These are phyloP conservation scores for Xenopus laevis DNA, from an alignment of 2,113 vertebrate genomes.

Conservation along the genomic window DNA sequence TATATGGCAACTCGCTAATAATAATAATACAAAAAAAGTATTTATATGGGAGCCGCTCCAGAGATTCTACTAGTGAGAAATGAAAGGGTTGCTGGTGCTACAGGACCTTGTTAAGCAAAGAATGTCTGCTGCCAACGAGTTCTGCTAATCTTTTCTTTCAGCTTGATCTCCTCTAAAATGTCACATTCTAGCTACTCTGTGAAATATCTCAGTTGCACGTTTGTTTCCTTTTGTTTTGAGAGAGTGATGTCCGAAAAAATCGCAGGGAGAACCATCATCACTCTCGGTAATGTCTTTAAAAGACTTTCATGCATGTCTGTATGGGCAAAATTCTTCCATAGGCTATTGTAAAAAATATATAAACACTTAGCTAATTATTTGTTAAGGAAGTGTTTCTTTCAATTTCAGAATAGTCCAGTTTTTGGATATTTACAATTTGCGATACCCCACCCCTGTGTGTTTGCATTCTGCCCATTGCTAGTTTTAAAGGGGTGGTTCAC, in stretches of 20 bases:
- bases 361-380: no score
- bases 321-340: no score
- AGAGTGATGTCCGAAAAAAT: not conserved
- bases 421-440: no score
- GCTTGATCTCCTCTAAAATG: constrained; percentile 29
- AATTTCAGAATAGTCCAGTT: no score
- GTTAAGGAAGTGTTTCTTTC: no score
- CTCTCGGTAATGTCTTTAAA: no score
- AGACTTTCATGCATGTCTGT: no score
- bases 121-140: constrained; percentile 12
- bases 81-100: constrained; percentile 15
- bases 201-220: constrained; percentile 8
- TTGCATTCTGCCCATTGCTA: no score
- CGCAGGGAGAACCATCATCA: no score
- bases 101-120: not conserved
- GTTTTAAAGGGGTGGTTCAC: no score
- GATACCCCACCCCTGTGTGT: no score
- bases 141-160: constrained; percentile 15
- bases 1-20: constrained; percentile 21
- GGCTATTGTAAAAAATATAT: no score
- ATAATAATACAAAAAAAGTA: not conserved
- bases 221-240: constrained; percentile 21
- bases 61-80: not conserved
- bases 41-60: constrained; percentile 21
- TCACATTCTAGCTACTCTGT: constrained; percentile 2